phyloP scores from a whole-genome alignment of 2,797 vertebrate species.

The Lagocephalus sceleratus region DNA sequence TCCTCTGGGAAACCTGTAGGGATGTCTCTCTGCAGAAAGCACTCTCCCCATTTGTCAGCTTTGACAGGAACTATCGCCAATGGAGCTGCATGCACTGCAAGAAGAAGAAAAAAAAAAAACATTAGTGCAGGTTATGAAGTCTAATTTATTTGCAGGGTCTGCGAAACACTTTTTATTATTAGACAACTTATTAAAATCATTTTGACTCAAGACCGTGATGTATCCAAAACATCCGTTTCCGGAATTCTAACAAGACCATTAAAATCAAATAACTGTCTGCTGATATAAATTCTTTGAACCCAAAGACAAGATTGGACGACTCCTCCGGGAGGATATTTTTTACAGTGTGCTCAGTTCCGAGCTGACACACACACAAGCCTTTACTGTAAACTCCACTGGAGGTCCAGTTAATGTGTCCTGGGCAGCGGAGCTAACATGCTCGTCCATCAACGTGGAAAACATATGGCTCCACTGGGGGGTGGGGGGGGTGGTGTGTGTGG shows the following conservation, averaged over 20 bases:
- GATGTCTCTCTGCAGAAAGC: conserved; percentile 65
- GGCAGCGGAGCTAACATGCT: conserved; percentile 53
- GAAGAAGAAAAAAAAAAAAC: conserved; percentile 35
- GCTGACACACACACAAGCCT: conserved; percentile 46
- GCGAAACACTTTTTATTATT: too few species aligned
- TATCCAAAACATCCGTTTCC: not conserved
- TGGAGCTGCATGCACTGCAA: conserved; percentile 54
- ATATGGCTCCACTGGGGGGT: conserved; percentile 17
- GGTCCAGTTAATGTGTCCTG: conserved; percentile 60
- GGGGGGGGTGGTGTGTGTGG: conserved; percentile 11
- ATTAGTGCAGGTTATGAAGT: not conserved
- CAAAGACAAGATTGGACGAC: not conserved
- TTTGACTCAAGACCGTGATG: too few species aligned
- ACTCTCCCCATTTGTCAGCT: conserved; percentile 68
- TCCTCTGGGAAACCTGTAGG: conserved; percentile 52
- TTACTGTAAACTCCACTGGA: conserved; percentile 65
- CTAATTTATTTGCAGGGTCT: not conserved
- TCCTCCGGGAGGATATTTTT: conserved; percentile 33
- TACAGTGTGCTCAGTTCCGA: conserved; percentile 50
- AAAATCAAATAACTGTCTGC: too few species aligned
- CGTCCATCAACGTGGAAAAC: conserved; percentile 35
- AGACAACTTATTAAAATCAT: too few species aligned
- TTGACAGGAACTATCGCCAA: conserved; percentile 45
- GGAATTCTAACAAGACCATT: not conserved
- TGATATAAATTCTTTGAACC: too few species aligned